These are phyloP conservation scores for Cotesia congregata DNA, from an alignment of 2,888 invertebrate species.

Conservation along the genomic window DNA sequence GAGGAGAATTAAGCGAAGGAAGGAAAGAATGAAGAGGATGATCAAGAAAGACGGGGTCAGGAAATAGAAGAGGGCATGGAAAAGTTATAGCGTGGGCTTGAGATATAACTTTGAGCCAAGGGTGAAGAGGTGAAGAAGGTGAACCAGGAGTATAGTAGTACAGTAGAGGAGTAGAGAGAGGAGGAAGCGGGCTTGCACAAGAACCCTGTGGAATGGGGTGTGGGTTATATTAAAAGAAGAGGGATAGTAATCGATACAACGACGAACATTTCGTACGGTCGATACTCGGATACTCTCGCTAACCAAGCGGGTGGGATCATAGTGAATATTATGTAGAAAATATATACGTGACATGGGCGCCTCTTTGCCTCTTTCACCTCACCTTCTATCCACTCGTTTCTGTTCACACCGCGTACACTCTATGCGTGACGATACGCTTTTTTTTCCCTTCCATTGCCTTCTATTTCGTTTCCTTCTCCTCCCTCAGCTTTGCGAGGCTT, in stretches of 20 bases:
- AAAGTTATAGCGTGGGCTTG: constrained; percentile 29
- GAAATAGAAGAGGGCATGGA: constrained; percentile 41
- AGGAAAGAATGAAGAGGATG: constrained; percentile 15
- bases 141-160: constrained; percentile 45
- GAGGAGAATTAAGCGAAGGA: neutral
- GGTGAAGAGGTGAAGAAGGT: constrained; percentile 40
- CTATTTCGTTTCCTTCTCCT: constrained; percentile 18
- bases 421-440: constrained; percentile 39
- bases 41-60: constrained; percentile 24
- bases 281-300: constrained; percentile 45
- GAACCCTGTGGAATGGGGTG: constrained; percentile 16
- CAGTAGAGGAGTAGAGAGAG: constrained; percentile 34
- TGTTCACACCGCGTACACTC: constrained; percentile 38
- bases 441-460: constrained; percentile 35
- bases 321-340: constrained; percentile 41
- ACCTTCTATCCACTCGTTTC: constrained; percentile 21
- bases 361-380: constrained; percentile 43
- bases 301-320: constrained; percentile 42
- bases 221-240: constrained; percentile 14
- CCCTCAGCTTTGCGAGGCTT: neutral
- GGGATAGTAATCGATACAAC: constrained; percentile 41
- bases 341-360: constrained; percentile 41
- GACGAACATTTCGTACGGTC: constrained; percentile 46
- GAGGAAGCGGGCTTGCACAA: constrained; percentile 23
- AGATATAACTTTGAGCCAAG: constrained; percentile 33